Conservation (phyloP, 2,113 vertebrate species). For the Lagopus muta region DNA sequence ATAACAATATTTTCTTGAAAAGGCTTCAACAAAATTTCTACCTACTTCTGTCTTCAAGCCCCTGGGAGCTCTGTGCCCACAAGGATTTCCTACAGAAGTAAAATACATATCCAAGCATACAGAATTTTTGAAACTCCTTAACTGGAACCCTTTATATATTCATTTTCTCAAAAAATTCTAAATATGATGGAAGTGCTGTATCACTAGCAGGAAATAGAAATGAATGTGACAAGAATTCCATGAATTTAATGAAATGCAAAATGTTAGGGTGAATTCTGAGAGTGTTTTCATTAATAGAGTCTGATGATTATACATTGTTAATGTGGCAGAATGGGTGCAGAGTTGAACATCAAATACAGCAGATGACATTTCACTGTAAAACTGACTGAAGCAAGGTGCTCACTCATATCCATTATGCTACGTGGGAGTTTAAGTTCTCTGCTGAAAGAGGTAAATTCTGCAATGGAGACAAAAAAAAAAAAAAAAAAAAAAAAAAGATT, state of each 20-base stretch:
- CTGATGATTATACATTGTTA: not conserved
- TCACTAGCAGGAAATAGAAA: not conserved
- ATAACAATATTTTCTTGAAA: not conserved
- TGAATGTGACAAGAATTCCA: not conserved
- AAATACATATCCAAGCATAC: not conserved
- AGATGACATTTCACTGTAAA: not conserved
- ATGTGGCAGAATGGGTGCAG: not conserved
- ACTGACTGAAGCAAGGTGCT: not conserved
- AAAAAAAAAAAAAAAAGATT: not conserved
- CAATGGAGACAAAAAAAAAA: not conserved
- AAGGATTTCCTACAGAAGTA: not conserved
- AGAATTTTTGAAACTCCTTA: not conserved
- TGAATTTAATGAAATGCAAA: not conserved
- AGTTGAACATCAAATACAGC: not conserved
- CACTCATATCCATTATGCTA: accelerated
- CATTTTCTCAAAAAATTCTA: not conserved
- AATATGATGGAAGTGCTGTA: not conserved
- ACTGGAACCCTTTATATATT: not conserved
- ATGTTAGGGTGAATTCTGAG: not conserved
- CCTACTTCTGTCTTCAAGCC: not conserved
- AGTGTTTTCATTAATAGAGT: not conserved
- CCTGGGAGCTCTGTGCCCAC: not conserved
- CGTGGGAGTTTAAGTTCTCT: not conserved
- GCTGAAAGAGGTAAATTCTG: not conserved
- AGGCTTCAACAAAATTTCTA: not conserved